phyloP scores from a whole-genome alignment of 2,888 invertebrate species.

The Arctia plantaginis region DNA sequence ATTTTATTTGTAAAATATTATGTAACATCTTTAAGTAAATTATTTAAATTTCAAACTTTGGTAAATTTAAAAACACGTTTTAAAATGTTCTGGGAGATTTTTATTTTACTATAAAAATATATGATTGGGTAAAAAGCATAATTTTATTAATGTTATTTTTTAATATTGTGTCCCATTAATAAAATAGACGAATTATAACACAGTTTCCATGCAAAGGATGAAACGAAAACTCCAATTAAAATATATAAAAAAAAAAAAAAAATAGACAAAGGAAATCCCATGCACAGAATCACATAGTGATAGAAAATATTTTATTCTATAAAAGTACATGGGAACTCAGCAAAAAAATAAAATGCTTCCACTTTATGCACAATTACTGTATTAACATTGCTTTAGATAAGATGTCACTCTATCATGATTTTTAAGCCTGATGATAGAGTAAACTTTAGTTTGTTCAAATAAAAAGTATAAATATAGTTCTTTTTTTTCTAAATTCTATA shows the following conservation, averaged over 20 bases:
- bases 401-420: background rate
- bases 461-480: background rate
- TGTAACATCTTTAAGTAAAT: background rate
- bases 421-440: background rate
- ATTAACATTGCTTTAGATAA: background rate
- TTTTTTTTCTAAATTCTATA: too few relatives aligned
- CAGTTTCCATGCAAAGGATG: background rate
- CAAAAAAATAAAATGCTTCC: background rate
- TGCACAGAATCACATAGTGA: too few relatives aligned
- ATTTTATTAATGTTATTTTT: background rate
- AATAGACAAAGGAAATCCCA: background rate
- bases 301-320: too few relatives aligned
- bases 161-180: background rate
- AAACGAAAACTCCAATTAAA: background rate
- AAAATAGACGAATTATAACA: background rate
- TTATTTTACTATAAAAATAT: background rate
- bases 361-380: background rate
- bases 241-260: background rate
- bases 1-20: conserved; percentile 17
- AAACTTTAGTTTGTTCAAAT: background rate
- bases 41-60: background rate
- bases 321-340: too few relatives aligned
- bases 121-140: background rate
- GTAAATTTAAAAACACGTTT: background rate
- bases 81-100: background rate